Base-by-base conservation (phyloP, 2,113 vertebrate species). In the Calidris pugnax region DNA sequence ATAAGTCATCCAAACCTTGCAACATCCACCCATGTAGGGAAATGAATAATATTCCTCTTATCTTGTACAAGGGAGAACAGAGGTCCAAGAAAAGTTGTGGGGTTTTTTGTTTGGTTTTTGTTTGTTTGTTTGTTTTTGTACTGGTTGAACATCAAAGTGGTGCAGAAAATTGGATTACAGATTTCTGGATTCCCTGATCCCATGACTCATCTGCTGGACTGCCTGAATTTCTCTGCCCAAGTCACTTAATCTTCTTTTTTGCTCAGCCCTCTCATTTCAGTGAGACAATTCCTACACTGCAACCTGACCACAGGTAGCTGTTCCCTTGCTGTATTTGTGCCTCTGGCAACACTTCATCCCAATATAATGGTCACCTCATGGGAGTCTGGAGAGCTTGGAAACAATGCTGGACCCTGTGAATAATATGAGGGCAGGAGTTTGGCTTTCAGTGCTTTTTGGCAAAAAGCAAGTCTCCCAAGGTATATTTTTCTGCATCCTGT, bases 161-260 rank as follows among this genome's bases (percentile, higher is more conserved):
- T 64, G 27, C 17, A 81, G 51, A 77, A 90, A 97, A 93, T 7
- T 39, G 55, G 56, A 94, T 94, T 90, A 95, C 83, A 81, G 60
- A 60, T 92, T 74, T 94, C 60, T 87, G 64, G 60, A 89, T 81
- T 93, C 80, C 79, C 43, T 85, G 75, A 87, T 90, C 68, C 90
- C 64, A 63, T 75, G 72, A 90, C 51, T 93, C 51, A 86, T 84
- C 68, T 81, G 71, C 50, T 74, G 68, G 59, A 55, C 55, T 80
- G 32, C 22, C 45, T 59, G 55, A 82, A 89, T 76, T 30, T 82
- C 71, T 94, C 39, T 85, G 74, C 28, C 35, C 33, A 69, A 82
- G 47, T 72, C 60, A 71, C 30, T 67, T 50, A 22, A 75, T 77
- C 81, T 94, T 90, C 26, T 68, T 90, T 90, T 89, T 63, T 27